Percentiles rank a stretch among this genome's conserved stretches.
Conservation (phyloP, 35 echinoderm and acorn worm species). For the Ophioderma brevispina region DNA sequence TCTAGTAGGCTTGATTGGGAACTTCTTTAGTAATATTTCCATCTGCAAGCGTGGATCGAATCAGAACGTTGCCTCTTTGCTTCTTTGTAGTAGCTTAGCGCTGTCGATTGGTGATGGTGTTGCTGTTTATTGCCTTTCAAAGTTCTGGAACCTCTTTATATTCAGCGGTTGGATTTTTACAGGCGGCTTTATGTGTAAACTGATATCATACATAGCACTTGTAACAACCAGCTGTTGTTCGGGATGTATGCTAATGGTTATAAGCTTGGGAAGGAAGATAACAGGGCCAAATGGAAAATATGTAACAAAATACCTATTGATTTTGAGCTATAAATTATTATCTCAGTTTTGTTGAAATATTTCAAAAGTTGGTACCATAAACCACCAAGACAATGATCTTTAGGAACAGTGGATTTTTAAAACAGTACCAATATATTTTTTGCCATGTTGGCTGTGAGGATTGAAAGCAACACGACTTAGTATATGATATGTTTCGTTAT, state of each 20-base stretch:
- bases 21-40: slow-evolving; percentile 44
- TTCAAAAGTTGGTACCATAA: no score
- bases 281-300: no score
- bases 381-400: no score
- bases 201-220: slow-evolving; percentile 30
- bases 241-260: slow-evolving; percentile 78
- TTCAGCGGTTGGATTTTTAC: neutral
- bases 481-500: no score
- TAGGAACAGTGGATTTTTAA: no score
- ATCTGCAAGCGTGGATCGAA: slow-evolving; percentile 26
- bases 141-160: neutral
- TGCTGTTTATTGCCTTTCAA: slow-evolving; percentile 53
- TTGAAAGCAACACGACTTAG: no score
- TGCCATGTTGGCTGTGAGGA: no score
- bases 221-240: slow-evolving; percentile 64
- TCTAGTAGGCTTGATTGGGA: slow-evolving; percentile 59
- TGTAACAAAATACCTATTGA: no score
- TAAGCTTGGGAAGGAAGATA: slow-evolving; percentile 81
- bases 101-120: slow-evolving; percentile 42
- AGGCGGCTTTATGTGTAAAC: slow-evolving; percentile 44
- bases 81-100: slow-evolving; percentile 78
- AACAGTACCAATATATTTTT: no score
- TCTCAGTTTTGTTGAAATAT: no score
- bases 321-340: no score
- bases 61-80: slow-evolving; percentile 72